These are phyloP conservation scores for Antennarius striatus DNA, from an alignment of 2,113 vertebrate species.

Conservation along the genomic window DNA sequence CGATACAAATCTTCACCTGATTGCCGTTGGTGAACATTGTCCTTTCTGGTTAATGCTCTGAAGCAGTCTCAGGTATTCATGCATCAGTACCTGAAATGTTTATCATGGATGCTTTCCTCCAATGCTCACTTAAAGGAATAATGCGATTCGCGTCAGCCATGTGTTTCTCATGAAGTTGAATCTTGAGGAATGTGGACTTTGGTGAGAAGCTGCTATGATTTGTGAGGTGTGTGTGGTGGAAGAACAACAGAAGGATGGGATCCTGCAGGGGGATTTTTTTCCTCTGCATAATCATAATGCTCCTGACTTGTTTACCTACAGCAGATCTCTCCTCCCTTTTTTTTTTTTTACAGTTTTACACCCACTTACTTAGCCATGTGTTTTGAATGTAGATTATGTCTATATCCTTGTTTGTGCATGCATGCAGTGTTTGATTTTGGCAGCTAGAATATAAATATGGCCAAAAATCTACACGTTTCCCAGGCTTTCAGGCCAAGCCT, in stretches of 20 bases:
- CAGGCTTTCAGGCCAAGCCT: slow-evolving; percentile 77
- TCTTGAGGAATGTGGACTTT: slow-evolving; percentile 78
- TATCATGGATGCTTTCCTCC: slow-evolving; percentile 64
- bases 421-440: slow-evolving; percentile 63
- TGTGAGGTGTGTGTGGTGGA: slow-evolving; percentile 76
- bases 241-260: slow-evolving; percentile 65
- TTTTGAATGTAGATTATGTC: slow-evolving; percentile 51
- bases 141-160: slow-evolving; percentile 75
- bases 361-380: slow-evolving; percentile 51
- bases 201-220: slow-evolving; percentile 77
- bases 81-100: slow-evolving; percentile 62
- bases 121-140: slow-evolving; percentile 73
- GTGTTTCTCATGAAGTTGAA: slow-evolving; percentile 79
- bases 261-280: slow-evolving; percentile 53
- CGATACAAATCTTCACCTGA: slow-evolving; percentile 11
- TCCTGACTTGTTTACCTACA: slow-evolving; percentile 69
- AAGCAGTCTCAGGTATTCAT: slow-evolving; percentile 16
- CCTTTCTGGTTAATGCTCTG: slow-evolving; percentile 2
- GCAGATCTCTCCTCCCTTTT: slow-evolving; percentile 16
- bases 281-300: slow-evolving; percentile 44
- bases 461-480: slow-evolving; percentile 72
- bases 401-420: slow-evolving; percentile 54
- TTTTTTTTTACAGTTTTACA: slow-evolving; percentile 55
- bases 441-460: slow-evolving; percentile 65
- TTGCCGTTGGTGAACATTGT: slow-evolving; percentile 22